Base-by-base conservation (phyloP, 1,140 invertebrate species). In the Matsumurasca onukii region DNA sequence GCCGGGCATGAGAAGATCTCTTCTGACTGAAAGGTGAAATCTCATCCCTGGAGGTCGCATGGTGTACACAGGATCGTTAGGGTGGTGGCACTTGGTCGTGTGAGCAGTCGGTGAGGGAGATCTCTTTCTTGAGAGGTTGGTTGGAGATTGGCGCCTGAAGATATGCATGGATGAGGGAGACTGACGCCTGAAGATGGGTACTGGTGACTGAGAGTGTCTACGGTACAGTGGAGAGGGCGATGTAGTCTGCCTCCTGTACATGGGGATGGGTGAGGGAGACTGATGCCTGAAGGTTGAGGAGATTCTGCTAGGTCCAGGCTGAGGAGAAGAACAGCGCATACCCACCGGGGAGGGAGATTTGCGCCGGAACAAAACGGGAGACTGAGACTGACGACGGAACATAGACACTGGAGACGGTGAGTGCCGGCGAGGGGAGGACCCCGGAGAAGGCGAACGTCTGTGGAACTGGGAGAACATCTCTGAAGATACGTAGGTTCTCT, bases 1-100 rank as follows among this genome's bases (percentile, higher is more conserved):
- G 49, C 29, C 45, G 12, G 69, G 68, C 13, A 69, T 66, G 68
- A 71, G 70, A 13, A 75, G 69, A 66, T 75, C 73, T 31, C 73
- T 71, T 2, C 73, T 59, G 1, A 75, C 73, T 31, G 70, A 61
- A 0, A 73, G 39, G n/a, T 67, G 49, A 20, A 68, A 68, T 17
- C 57, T 63, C 2, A 52, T 22, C 27, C 69, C 66, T 1, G 70
- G 62, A 13, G 72, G 73, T 29, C 72, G 57, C 72, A 74, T 73
- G 0, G 72, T 69, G 68, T 73, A 72, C 45, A 69, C 70, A 1
- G 69, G 52, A 13, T 69, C 30, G 22, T 22, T 34, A 29, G 63
- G 48, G 66, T 70, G 70, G 49, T 71, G 73, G 61, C 63, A 72
- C 30, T 66, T 64, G n/a, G 70, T 69, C 15, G 48, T 39, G 31